Evolutionary conservation across 2,888 invertebrate genomes (phyloP).

Genomic region (Rapana venosa): DNA sequence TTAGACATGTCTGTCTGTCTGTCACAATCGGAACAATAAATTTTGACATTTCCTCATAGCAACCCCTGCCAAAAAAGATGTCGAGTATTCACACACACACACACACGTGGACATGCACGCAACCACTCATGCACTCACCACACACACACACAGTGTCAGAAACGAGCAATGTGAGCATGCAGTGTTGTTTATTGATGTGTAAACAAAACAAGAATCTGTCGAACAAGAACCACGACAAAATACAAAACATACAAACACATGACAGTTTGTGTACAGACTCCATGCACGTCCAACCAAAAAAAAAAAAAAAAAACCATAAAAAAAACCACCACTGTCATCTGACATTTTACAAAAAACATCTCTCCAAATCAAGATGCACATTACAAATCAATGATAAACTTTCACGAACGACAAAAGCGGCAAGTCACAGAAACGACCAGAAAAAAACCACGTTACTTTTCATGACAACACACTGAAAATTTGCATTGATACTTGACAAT

Average conservation of each 20-base stretch:
- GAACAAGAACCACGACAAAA: conserved; percentile 3
- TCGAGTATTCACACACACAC: too few relatives aligned
- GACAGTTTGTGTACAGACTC: neutral
- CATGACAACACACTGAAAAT: neutral
- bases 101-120: neutral
- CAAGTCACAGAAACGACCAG: neutral
- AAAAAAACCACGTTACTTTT: neutral
- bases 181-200: conserved; percentile 29
- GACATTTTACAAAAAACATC: neutral
- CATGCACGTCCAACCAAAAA: conserved; percentile 5
- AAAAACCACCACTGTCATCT: neutral
- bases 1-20: too few relatives aligned
- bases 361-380: neutral
- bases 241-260: conserved; percentile 16
- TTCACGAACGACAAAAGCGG: neutral
- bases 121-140: neutral
- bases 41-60: too few relatives aligned
- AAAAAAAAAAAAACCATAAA: neutral
- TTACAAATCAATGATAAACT: neutral
- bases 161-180: conserved; percentile 23
- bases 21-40: too few relatives aligned
- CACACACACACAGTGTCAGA: neutral
- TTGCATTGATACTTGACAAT: conserved; percentile 18
- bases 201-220: conserved; percentile 26
- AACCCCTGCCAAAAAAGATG: too few relatives aligned